These are phyloP conservation scores for Tapirus terrestris DNA, from an alignment of 2,113 vertebrate species.

Conservation along the genomic window DNA sequence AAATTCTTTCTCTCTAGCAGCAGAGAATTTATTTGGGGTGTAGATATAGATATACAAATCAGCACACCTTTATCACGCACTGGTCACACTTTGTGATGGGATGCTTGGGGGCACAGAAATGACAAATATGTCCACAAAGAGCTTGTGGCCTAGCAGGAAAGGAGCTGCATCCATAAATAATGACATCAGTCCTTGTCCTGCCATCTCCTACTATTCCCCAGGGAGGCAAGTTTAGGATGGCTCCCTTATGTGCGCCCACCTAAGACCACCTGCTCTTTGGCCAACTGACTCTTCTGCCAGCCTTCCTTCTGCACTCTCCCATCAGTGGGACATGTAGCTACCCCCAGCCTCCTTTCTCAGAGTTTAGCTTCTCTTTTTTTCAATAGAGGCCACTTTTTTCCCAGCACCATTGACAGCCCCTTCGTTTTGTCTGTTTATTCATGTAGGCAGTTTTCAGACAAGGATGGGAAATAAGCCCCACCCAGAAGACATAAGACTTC, in stretches of 20 bases:
- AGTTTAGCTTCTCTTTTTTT: background rate
- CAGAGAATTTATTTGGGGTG: background rate
- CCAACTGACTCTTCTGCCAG: background rate
- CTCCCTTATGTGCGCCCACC: background rate
- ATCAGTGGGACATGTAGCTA: background rate
- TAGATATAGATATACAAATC: background rate
- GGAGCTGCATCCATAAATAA: background rate
- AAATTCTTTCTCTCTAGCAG: background rate
- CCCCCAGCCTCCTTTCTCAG: background rate
- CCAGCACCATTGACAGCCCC: background rate
- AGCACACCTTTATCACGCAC: background rate
- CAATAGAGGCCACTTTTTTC: background rate
- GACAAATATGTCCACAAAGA: background rate
- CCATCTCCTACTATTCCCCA: background rate
- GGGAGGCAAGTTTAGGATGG: too few relatives aligned
- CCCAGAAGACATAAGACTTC: background rate
- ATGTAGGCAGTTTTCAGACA: background rate
- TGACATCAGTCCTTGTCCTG: background rate
- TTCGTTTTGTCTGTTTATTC: background rate
- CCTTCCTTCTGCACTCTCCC: too few relatives aligned
- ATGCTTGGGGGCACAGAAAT: background rate
- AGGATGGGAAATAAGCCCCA: background rate
- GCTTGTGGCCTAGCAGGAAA: too few relatives aligned
- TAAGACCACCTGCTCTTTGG: background rate
- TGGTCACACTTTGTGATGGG: too few relatives aligned